Evolutionary conservation across 2,888 invertebrate species (phyloP), one percentile per base, ranked within the genome.

Genomic region (Catocala sponsa): DNA sequence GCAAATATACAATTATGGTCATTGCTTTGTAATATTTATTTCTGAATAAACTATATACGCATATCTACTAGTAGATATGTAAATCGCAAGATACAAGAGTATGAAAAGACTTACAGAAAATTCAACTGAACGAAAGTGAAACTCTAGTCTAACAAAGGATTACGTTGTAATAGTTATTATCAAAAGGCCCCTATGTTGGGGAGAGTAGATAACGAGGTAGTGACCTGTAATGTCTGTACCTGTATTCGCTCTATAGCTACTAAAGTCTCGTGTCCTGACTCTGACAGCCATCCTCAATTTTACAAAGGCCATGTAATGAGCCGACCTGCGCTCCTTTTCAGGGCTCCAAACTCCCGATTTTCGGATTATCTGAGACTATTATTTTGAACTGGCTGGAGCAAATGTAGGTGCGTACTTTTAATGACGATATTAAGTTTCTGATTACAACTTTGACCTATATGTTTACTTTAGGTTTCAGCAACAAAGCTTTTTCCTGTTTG

Each of bases 221-320:
- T 55, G 47, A 47, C 43, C 56, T 43, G 32, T 49, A 56, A 56
- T 49, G 10, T 43, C 43, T 10, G 33, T 56, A 7, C 48, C 42
- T 56, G 43, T 56, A 12, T 42, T 33, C 56, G 5, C 43, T 4
- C 32, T 58, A 51, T 52, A 44, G 43, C 41, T 52, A 38, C 41
- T 52, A 42, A 54, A 47, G 48, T 35, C 38, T 42, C 15, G n/a
- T 25, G 35, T 46, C 51, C 33, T 48, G 42, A 11, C 53, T 33
- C 42, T 49, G 43, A 53, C 53, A 55, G 32, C 11, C 42, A 12
- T 35, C n/a, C 48, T 42, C 42, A 6, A 54, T 50, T 50, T 55
- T 60, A 25, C 54, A 60, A 54, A 60, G 43, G 54, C 46, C 33
- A 32, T 44, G 11, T 55, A 55, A 60, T 60, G 49, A 60, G 13